Base-by-base conservation (phyloP, 2,888 invertebrate genomes). In the Pammene fasciana region DNA sequence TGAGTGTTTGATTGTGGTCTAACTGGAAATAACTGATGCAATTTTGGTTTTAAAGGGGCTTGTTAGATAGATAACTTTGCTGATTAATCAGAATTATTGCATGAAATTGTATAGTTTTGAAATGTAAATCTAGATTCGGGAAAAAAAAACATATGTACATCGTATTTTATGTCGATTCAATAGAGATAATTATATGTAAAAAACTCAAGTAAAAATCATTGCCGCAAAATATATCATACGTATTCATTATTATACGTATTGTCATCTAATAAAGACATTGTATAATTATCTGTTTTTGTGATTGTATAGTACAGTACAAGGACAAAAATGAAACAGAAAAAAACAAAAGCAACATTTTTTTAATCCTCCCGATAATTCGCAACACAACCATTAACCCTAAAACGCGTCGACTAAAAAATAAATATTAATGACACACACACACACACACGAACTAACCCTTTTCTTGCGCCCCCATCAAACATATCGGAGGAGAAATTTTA, bases 361-460 rank as follows among this genome's bases (percentile, higher is more conserved):
- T 43, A 45, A 64, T 36, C 54, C 60, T 48, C 41, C 48, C 41
- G 16, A 64, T 64, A 59, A 68, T 68, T 54, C 62, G 62, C 59
- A 68, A 65, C 64, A 62, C 52, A 52, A 38, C 16, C 52, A 57
- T 60, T 62, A 65, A 65, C 65, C 68, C 59, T 46, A 59, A 68
- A 54, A 60, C 41, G 34, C 50, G 26, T 62, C 38, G 50, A 65
- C 65, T 59, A 70, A 70, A 84, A 85, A 88, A 90, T 89, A 88
- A 89, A 89, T 89, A 90, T 90, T 89, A 89, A 89, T 87, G 87
- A 82, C 83, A 80, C 75, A 80, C 82, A 79, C 82, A 81, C 80
- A 81, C 4, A 26, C 75, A 78, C 72, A 72, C 67, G 74, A 77
- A 80, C 81, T 86, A 88, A 89, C 90, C 92, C 91, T 88, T 88